Evolutionary conservation across 2,797 vertebrate species (phyloP).

Genomic region (Gambusia yucatana): DNA sequence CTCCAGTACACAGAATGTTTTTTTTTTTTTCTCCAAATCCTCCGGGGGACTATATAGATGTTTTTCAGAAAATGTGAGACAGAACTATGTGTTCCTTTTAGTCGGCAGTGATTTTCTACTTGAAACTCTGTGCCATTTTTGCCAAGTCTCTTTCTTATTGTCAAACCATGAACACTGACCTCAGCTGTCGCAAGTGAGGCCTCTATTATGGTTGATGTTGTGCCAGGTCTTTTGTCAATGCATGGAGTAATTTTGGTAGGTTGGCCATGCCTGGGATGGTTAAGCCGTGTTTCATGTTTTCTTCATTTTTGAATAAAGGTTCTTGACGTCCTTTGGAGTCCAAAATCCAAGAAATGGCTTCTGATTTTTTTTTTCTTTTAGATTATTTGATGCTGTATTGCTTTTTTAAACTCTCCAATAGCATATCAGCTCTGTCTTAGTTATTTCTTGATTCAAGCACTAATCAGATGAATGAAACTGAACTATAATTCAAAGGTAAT

Average conservation of each 20-base stretch:
- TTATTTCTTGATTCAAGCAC: neutral
- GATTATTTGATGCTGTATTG: neutral
- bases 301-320: neutral
- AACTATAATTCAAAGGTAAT: neutral
- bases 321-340: neutral
- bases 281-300: neutral
- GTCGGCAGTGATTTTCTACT: neutral
- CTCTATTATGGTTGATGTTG: neutral
- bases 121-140: neutral
- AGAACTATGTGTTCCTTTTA: neutral
- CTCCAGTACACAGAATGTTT: neutral
- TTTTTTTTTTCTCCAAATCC: neutral
- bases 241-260: neutral
- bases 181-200: neutral
- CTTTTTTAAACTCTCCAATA: neutral
- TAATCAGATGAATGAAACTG: neutral
- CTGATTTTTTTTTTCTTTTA: neutral
- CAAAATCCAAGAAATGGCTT: neutral
- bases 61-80: neutral
- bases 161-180: neutral
- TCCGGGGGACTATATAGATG: neutral
- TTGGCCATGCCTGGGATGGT: neutral
- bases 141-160: neutral
- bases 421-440: neutral
- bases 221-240: neutral